These are phyloP conservation scores for Lepidurus packardi DNA, from an alignment of 1,140 invertebrate genomes.

Conservation along the genomic window DNA sequence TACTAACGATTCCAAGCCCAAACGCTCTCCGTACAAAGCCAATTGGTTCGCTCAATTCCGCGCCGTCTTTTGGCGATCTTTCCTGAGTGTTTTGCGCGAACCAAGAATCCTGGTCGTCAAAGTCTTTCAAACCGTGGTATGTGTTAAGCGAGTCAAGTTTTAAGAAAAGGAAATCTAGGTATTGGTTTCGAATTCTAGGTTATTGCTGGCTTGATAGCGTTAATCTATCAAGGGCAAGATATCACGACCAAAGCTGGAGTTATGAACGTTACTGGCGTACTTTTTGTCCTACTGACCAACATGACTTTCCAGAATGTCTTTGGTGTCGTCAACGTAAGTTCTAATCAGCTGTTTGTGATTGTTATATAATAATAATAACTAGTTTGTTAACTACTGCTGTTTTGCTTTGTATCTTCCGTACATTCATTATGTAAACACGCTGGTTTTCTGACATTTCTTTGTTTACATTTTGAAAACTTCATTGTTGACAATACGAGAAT, in stretches of 20 bases:
- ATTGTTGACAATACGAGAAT: no score
- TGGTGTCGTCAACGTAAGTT: constrained; percentile 77
- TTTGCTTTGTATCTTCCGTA: no score
- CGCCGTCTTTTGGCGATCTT: constrained; percentile 84
- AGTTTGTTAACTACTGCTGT: neutral
- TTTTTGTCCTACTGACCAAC: constrained; percentile 86
- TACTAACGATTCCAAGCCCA: constrained; percentile 31
- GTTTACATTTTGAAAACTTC: no score
- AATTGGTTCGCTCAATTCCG: constrained; percentile 81
- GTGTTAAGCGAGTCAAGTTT: constrained; percentile 41
- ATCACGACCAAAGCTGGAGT: constrained; percentile 74
- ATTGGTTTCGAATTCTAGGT: constrained; percentile 55
- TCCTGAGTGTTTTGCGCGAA: constrained; percentile 79
- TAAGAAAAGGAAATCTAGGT: neutral
- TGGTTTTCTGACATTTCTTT: no score
- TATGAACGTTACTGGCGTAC: constrained; percentile 92
- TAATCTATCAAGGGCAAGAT: constrained; percentile 81
- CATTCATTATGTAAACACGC: no score
- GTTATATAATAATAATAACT: neutral
- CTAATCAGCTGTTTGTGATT: neutral
- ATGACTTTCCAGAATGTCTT: constrained; percentile 88
- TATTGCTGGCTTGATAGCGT: constrained; percentile 74
- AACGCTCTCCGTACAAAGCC: constrained; percentile 66
- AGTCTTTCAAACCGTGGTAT: constrained; percentile 79
- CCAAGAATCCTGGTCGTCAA: constrained; percentile 82